Conservation (phyloP, 2,888 invertebrate species). For the Anarsia innoxiella region DNA sequence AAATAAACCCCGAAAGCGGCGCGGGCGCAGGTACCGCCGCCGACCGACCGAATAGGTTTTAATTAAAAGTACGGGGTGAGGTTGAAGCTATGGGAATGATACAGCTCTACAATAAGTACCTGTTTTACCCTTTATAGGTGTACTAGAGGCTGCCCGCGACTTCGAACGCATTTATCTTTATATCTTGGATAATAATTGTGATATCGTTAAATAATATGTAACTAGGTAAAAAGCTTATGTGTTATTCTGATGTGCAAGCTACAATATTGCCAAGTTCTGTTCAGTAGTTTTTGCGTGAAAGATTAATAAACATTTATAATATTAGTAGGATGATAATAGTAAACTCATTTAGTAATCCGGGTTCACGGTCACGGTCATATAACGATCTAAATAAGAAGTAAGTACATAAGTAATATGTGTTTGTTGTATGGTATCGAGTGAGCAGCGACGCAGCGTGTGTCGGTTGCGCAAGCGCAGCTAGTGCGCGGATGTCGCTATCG, state of each 20-base stretch:
- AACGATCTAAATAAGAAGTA: no score
- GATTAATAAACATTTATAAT: background rate
- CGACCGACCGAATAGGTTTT: background rate
- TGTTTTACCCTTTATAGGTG: no score
- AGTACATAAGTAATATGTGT: no score
- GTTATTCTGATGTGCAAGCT: no score
- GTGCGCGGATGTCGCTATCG: conserved; percentile 7
- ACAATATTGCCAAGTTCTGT: background rate
- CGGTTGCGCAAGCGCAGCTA: background rate
- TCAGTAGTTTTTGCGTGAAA: background rate
- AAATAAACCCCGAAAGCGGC: conserved; percentile 17
- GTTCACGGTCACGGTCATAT: no score
- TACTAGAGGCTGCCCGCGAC: no score
- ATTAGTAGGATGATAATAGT: no score
- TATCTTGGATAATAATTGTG: no score
- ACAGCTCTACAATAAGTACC: background rate
- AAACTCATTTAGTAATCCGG: no score
- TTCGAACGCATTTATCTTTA: no score
- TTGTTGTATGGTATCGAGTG: background rate
- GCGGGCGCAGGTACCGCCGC: conserved; percentile 7
- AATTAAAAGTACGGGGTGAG: conserved; percentile 6
- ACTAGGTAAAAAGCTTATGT: no score
- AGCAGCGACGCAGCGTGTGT: background rate
- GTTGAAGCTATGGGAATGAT: background rate
- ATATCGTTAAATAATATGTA: no score